Base-by-base conservation (phyloP, 1,140 invertebrate species). In the Drosophila albomicans region DNA sequence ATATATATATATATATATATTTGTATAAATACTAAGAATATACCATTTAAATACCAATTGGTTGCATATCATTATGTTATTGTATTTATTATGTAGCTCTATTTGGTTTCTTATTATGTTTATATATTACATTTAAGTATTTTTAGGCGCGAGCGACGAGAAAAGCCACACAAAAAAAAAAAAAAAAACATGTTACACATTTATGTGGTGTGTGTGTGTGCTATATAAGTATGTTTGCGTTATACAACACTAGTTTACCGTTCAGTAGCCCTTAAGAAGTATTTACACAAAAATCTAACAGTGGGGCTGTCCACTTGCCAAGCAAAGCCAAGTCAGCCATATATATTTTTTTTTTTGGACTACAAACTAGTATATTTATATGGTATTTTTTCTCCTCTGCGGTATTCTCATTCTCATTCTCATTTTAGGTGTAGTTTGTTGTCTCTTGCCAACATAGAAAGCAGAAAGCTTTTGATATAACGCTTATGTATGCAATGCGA, bases 401-500 rank as follows among this genome's bases (percentile, higher is more conserved):
- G 25, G 4, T 59, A 25, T 32, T n/a, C n/a, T 11, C 2, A 1
- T 51, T 35, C 25, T 10, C n/a, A 28, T 38, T 66, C 43, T 52
- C 1, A 30, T 52, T 30, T 32, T 52, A 13, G 51, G 48, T 28
- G 48, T 49, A 49, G 28, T 49, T 16, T 1, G 10, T 41, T 11
- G 7, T 41, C n/a, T 43, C 3, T n/a, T 43, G 11, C 30, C 32
- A 15, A 48, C 45, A 63, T 51, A 16, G 46, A 63, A 51, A 63
- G 59, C 59, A 28, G 46, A 54, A 73, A 73, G 70, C 70, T 74
- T 74, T 74, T 66, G 71, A 69, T 69, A 74, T 74, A 74, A 62
- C 71, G 71, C 71, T 46, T 62, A n/a, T 41, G 59, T 62, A 63
- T 63, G 59, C 46, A 51, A 38, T 48, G 45, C 35, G 43, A 58